Base-by-base conservation (phyloP, 2,888 invertebrate genomes). In the Ischnura elegans region DNA sequence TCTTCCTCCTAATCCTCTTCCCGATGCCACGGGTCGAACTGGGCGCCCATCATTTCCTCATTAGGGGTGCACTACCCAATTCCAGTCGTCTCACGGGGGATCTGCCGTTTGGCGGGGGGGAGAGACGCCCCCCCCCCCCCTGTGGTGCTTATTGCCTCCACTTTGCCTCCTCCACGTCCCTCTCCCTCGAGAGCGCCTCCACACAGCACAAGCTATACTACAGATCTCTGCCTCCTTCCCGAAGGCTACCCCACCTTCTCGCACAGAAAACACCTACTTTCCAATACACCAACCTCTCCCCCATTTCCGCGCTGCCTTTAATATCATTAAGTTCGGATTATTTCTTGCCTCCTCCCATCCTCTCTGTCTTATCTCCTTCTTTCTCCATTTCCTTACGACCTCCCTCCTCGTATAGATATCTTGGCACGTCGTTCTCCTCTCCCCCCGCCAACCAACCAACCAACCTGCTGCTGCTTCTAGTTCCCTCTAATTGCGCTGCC, bases 41-140 rank as follows among this genome's bases (percentile, higher is more conserved):
- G 61, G 36, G 66, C 90, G 90, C 55, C 61, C 90, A 90, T 90
- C 61, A 90, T 90, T 90, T 90, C 90, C 90, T 90, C 90, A 90
- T 90, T 90, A 90, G 90, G 43, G n/a, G 90, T 43, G 36, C 43
- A 90, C 61, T 90, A 55, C 45, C 61, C 90, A 45, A 90, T 90
- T 90, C 90, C 76, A 13, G 13, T 29, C 76, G 76, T 61, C 90
- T 90, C 90, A 90, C 90, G 61, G 55, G 61, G 61, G 61, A 90
- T 90, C 90, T 43, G 5, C 66, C 6, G 43, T 61, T 6, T 16
- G 16, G 76, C 13, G 0, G 36, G 36, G 66, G 76, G 76, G 76
- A 76, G 66, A 6, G 76, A 36, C 2, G 36, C 10, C 29, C 29
- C n/a, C 13, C 4, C 76, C 61, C 61, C 25, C 36, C 76, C 61